Conservation (phyloP, 2,113 vertebrate genomes). For the Plecotus auritus region DNA sequence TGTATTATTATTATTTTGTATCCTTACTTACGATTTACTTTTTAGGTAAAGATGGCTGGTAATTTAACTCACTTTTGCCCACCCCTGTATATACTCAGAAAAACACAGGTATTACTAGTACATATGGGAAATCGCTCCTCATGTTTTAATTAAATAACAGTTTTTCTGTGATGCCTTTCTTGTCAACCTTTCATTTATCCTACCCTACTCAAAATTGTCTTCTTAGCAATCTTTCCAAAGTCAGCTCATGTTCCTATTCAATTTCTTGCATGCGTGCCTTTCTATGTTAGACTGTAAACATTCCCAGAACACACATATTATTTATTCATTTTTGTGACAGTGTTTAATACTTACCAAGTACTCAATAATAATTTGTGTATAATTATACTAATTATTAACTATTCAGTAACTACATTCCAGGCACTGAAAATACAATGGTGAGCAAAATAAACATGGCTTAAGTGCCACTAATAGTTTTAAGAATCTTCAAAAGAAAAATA, state of each 20-base stretch:
- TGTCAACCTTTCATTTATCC: background rate
- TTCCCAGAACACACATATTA: background rate
- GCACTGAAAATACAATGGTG: background rate
- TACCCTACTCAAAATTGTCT: background rate
- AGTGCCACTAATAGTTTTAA: background rate
- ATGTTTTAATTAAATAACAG: background rate
- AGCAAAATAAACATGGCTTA: background rate
- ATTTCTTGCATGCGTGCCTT: background rate
- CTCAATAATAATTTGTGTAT: background rate
- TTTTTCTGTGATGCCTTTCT: background rate
- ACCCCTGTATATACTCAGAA: background rate
- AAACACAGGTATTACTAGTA: background rate
- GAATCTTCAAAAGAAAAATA: background rate
- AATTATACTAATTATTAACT: background rate
- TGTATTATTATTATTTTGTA: background rate
- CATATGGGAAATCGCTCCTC: background rate
- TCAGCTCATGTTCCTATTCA: background rate
- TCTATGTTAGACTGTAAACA: background rate
- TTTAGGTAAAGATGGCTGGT: background rate
- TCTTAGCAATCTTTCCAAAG: background rate
- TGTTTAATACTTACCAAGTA: background rate
- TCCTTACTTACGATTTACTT: background rate
- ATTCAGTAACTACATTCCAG: background rate
- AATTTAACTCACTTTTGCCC: background rate
- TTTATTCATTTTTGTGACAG: background rate